Base-by-base conservation (phyloP, 2,888 invertebrate genomes). In the Drosophila austrosaltans region DNA sequence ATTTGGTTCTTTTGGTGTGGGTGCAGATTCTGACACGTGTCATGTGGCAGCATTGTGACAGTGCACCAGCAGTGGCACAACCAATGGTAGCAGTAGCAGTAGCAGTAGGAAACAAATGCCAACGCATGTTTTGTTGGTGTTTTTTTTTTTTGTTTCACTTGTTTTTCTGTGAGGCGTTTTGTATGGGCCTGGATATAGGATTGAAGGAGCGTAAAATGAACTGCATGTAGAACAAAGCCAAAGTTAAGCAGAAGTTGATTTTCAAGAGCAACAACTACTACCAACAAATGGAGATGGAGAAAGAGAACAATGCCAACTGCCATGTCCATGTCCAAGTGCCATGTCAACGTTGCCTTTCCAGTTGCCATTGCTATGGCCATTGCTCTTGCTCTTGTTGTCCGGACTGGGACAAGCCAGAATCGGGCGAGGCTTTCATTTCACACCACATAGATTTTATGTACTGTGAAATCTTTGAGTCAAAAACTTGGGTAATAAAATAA, bases 401-500 rank as follows among this genome's bases (percentile, higher is more conserved):
- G 69, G 44, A 64, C 6, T 48, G 25, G 22, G 48, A 4, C 12
- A 12, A 25, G 53, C 44, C 58, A 59, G 48, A 25, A 48, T 7
- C 12, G 22, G 57, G 48, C 53, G 58, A 53, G 54, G 42, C 53
- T 76, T 72, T 72, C 76, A 82, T 80, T 89, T 87, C 89, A 89
- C 89, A 87, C 89, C 80, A 80, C 89, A 86, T 76, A 76, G 83
- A 89, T 84, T 89, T 86, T 86, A 89, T 79, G 79, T 89, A 76
- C 90, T 86, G 84, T 79, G 77, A 87, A 89, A 86, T 89, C 71
- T 85, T 79, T 64, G 40, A 60, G 59, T 67, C 69, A 69, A 78
- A 81, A 85, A 85, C 87, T 85, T 85, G 71, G 70, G 81, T 79
- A 89, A 89, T 85, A 89, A 86, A 89, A 89, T 87, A 84, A 86